Evolutionary conservation across 2,113 vertebrate genomes (phyloP), one percentile per base, ranked within the genome.

Genomic region (Cavia porcellus): DNA sequence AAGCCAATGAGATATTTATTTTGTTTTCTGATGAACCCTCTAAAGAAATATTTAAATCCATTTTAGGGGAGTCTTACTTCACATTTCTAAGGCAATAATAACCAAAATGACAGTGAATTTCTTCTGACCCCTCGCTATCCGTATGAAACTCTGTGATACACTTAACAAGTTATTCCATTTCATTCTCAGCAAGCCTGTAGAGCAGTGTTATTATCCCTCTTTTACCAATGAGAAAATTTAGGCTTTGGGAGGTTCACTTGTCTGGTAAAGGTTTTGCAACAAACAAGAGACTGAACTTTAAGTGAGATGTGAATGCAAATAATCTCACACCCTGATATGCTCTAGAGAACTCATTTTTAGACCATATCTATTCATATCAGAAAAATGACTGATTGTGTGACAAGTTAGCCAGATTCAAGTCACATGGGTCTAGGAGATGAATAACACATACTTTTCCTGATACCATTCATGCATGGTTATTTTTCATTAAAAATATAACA

Each of bases 171-270:
- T 38, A 38, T 38, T 85, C 82, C 35, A 38, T 93, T 86, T 90
- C 32, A 55, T 62, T 47, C 30, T 77, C 95, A 94, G 83, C 57
- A 93, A 89, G 74, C 30, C 52, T 85, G 20, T 32, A 3, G 30
- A 52, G 28, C 64, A 80, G 42, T 72, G 83, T n/a, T 88, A 50
- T 86, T 64, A 74, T 55, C 50, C 13, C 35, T 74, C 66, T 91
- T 81, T 81, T 42, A 81, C 57, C 25, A 8, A 85, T 89, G 83
- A 94, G 47, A 91, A 95, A 83, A 89, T 45, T 66, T 82, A 92
- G 52, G 75, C 10, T 61, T 50, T 19, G 24, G 5, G 74, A 92
- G 42, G 38, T 77, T 61, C 52, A 7, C 38, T 35, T 64, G 55
- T 45, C 6, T 86, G 25, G 7, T 61, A n/a, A 70, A 96, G 59